These are phyloP conservation scores for Machimus rusticus DNA, from an alignment of 2,888 invertebrate species.

Conservation along the genomic window DNA sequence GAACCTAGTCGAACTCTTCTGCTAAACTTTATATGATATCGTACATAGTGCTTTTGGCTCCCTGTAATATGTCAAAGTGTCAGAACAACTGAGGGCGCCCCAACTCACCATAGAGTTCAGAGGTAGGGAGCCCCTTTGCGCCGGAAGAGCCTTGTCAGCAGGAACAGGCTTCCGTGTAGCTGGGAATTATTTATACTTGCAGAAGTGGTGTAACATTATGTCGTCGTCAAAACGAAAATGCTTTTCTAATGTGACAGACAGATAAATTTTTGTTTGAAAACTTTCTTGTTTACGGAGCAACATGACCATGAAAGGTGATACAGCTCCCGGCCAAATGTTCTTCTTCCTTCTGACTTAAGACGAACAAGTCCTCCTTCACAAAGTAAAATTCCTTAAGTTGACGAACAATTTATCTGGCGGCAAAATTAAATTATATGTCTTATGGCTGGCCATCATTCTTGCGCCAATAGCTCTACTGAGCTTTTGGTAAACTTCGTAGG, in stretches of 20 bases:
- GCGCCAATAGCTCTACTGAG: neutral
- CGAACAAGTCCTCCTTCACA: neutral
- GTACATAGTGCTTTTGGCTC: neutral
- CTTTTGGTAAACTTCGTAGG: neutral
- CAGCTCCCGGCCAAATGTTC: neutral
- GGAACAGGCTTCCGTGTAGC: slow-evolving; percentile 1
- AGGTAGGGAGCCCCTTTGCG: neutral
- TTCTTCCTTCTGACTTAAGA: neutral
- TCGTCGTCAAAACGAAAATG: slow-evolving; percentile 13
- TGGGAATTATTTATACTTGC: slow-evolving; percentile 22
- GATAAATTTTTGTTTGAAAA: slow-evolving; percentile 24
- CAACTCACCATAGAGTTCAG: neutral
- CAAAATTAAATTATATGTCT: neutral
- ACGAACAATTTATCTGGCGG: neutral
- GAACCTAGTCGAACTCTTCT: neutral
- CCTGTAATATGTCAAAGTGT: neutral
- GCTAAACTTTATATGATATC: neutral
- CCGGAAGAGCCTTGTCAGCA: slow-evolving; percentile 11
- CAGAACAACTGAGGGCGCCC: neutral
- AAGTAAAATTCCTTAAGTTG: neutral
- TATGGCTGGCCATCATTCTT: neutral
- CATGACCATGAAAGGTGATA: neutral
- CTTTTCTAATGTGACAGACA: slow-evolving; percentile 27
- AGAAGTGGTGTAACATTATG: slow-evolving; percentile 21
- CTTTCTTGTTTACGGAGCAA: neutral